phyloP scores from a whole-genome alignment of 2,888 invertebrate genomes.

The Pterobdella sp. region DNA sequence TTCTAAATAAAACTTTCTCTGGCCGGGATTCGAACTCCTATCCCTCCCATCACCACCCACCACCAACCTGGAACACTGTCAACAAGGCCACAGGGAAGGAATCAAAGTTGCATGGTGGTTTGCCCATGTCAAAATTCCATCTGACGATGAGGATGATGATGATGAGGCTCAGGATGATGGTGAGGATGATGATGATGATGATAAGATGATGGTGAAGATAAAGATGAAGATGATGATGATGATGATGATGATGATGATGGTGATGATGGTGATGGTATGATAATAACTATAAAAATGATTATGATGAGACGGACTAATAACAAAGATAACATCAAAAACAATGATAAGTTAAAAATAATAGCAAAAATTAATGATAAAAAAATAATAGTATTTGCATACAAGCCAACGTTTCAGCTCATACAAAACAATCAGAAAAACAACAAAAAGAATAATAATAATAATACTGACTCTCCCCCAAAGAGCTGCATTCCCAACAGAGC shows the following conservation, averaged over 20 bases:
- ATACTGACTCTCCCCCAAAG: slow-evolving; percentile 77
- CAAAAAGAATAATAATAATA: background rate
- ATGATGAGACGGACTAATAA: background rate
- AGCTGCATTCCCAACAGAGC: slow-evolving; percentile 98
- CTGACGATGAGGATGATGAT: slow-evolving; percentile 42
- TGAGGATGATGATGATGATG: background rate
- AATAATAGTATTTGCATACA: background rate
- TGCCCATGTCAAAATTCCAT: slow-evolving; percentile 61
- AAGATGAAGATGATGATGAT: too few species aligned
- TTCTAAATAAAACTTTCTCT: too few species aligned
- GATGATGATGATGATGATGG: too few species aligned
- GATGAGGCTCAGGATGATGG: background rate
- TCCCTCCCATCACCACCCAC: too few species aligned
- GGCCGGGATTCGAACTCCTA: too few species aligned
- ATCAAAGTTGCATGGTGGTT: slow-evolving; percentile 96
- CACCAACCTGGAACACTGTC: slow-evolving; percentile 98
- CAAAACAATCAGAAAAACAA: background rate
- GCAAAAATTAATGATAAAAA: background rate
- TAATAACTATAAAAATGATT: background rate
- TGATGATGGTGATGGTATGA: background rate
- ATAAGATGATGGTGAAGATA: background rate
- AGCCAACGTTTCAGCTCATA: too few species aligned
- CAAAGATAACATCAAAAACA: background rate
- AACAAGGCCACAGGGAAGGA: slow-evolving; percentile 97
- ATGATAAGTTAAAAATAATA: background rate